Evolutionary conservation across 2,888 invertebrate genomes (phyloP).

Genomic region (Stenurella melanura): DNA sequence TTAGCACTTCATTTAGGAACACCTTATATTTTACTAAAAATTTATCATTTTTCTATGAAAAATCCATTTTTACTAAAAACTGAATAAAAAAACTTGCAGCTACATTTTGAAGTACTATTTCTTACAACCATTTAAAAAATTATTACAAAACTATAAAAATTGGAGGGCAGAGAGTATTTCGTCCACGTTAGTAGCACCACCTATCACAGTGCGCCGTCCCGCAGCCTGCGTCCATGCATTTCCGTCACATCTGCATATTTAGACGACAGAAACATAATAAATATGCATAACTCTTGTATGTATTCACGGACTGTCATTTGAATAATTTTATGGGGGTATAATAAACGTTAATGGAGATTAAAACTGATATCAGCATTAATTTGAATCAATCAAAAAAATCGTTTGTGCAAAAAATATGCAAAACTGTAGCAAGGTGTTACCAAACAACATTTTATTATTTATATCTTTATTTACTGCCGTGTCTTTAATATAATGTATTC

Average conservation of each 20-base stretch:
- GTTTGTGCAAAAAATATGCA: constrained; percentile 1
- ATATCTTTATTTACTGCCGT: constrained; percentile 20
- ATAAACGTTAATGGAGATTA: constrained; percentile 25
- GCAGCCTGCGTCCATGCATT: no score
- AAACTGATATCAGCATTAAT: constrained; percentile 26
- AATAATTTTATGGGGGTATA: constrained; percentile 36
- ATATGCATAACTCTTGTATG: constrained; percentile 29
- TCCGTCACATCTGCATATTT: background rate
- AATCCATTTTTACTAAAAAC: no score
- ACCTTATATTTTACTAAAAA: no score
- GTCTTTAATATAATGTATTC: constrained; percentile 56
- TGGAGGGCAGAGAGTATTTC: no score
- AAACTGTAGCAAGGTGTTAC: constrained; percentile 29
- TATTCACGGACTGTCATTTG: constrained; percentile 25
- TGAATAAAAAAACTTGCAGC: no score
- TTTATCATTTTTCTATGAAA: no score
- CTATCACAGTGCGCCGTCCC: no score
- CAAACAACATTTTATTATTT: constrained; percentile 26
- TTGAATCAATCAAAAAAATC: constrained; percentile 16
- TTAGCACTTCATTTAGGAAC: no score
- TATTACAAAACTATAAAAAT: no score
- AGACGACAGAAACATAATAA: constrained; percentile 5
- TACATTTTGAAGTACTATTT: no score
- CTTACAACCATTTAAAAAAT: no score
- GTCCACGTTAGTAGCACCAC: no score